Conservation (phyloP, 2,797 vertebrate species). For the Siniperca obscura region DNA sequence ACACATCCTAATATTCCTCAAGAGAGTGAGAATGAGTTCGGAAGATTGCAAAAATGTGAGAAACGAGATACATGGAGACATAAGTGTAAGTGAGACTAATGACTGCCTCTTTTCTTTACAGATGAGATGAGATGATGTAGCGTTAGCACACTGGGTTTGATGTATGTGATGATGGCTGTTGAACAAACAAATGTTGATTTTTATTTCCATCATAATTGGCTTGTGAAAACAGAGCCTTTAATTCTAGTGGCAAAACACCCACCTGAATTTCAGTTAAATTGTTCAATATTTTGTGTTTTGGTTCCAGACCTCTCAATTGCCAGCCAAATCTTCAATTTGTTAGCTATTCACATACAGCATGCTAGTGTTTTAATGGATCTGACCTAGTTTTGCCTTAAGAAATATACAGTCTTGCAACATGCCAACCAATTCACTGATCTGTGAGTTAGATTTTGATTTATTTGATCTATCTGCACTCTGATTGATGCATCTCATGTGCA, state of each 20-base stretch:
- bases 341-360: background rate
- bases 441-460: background rate
- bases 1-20: constrained; percentile 36
- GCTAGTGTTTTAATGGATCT: background rate
- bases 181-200: background rate
- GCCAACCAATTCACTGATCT: background rate
- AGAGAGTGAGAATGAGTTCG: constrained; percentile 21
- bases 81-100: constrained; percentile 28
- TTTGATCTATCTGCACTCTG: background rate
- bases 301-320: background rate
- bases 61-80: constrained; percentile 25
- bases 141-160: background rate
- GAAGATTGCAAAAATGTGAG: constrained; percentile 41
- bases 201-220: background rate
- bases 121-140: background rate
- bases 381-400: background rate
- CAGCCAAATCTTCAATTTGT: background rate
- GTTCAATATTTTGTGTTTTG: background rate
- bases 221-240: background rate
- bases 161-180: background rate
- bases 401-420: background rate
- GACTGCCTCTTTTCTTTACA: background rate
- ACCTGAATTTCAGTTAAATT: background rate
- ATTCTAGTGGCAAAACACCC: background rate
- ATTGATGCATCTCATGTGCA: background rate